Evolutionary conservation across 2,888 invertebrate species (phyloP).

Genomic region (Cosmia trapezina): DNA sequence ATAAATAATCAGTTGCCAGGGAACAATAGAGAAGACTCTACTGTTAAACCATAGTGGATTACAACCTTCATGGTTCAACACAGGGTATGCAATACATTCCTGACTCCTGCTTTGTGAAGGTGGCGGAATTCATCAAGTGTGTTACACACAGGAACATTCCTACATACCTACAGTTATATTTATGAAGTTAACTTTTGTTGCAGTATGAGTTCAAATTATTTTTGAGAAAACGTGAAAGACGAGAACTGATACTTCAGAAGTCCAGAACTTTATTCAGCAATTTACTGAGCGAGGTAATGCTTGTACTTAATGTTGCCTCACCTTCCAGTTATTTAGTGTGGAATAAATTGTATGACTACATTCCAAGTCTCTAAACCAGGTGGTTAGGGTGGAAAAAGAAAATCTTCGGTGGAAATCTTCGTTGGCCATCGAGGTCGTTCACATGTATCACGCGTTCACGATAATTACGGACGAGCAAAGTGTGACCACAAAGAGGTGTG

Average conservation of each 20-base stretch:
- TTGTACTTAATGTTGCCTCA: background rate
- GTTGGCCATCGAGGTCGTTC: background rate
- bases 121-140: background rate
- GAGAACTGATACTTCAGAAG: slow-evolving; percentile 84
- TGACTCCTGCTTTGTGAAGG: background rate
- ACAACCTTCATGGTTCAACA: too few species aligned
- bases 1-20: too few species aligned
- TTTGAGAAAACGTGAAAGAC: slow-evolving; percentile 84
- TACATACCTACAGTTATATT: background rate
- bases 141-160: background rate
- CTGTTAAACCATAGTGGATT: too few species aligned
- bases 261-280: slow-evolving; percentile 86
- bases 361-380: too few species aligned
- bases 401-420: background rate
- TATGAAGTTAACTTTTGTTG: slow-evolving; percentile 28
- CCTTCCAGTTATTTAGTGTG: background rate
- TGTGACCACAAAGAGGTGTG: too few species aligned
- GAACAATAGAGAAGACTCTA: too few species aligned
- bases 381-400: background rate
- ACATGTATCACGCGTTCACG: background rate
- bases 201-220: slow-evolving; percentile 87
- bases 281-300: slow-evolving; percentile 82
- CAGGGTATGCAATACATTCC: background rate
- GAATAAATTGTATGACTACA: background rate
- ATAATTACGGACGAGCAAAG: background rate